Conservation (phyloP, 1,140 invertebrate genomes). For the Tetranychus urticae region DNA sequence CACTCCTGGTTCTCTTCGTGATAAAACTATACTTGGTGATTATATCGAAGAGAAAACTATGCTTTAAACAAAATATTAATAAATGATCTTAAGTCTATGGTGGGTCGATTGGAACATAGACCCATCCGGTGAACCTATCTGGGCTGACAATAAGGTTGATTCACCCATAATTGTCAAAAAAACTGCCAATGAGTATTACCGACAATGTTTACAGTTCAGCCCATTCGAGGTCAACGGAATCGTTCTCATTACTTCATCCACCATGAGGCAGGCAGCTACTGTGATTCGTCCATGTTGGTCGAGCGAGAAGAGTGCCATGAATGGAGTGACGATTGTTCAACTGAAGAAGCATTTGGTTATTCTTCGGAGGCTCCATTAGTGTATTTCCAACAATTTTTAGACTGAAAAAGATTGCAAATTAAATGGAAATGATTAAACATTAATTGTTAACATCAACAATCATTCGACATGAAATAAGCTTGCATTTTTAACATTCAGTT, state of each 20-base stretch:
- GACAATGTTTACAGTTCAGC: slow-evolving; percentile 31
- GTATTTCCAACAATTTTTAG: not conserved
- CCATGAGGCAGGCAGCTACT: slow-evolving; percentile 8
- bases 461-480: no score
- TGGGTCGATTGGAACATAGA: slow-evolving; percentile 29
- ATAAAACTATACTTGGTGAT: slow-evolving; percentile 1
- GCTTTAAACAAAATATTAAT: slow-evolving; percentile 10
- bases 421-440: no score
- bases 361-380: slow-evolving; percentile 4
- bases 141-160: slow-evolving; percentile 25
- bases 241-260: slow-evolving; percentile 17
- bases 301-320: slow-evolving; percentile 11
- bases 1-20: not conserved
- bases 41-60: slow-evolving; percentile 6
- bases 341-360: not conserved
- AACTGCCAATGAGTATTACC: slow-evolving; percentile 23
- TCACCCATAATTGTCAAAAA: slow-evolving; percentile 24
- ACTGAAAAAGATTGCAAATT: not conserved
- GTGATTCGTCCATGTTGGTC: slow-evolving; percentile 6
- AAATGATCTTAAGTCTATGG: slow-evolving; percentile 19
- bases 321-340: slow-evolving; percentile 1
- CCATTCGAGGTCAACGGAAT: slow-evolving; percentile 25
- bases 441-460: no score
- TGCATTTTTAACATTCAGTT: no score
- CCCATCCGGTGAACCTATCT: slow-evolving; percentile 25